phyloP scores from a whole-genome alignment of 1,140 invertebrate genomes.

The Pogonomyrmex californicus region DNA sequence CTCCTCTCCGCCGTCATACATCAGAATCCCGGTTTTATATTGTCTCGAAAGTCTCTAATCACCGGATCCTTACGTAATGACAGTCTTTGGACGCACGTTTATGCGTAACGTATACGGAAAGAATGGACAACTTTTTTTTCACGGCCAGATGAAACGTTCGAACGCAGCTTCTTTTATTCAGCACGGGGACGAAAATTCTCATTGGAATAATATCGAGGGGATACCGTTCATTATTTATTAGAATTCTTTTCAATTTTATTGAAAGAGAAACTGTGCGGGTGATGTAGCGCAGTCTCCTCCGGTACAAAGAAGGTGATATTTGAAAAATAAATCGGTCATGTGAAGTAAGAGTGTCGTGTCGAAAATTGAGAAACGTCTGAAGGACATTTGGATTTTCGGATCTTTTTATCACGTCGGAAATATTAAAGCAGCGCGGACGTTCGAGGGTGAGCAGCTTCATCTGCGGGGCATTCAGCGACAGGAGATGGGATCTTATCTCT shows the following conservation, averaged over 20 bases:
- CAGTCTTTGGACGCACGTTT: not conserved
- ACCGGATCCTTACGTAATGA: not conserved
- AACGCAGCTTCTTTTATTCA: not conserved
- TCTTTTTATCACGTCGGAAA: slow-evolving; percentile 26
- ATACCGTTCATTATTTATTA: not conserved
- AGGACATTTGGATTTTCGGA: not conserved
- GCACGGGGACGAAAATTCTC: not conserved
- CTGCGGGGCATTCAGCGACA: slow-evolving; percentile 91
- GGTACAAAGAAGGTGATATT: not conserved
- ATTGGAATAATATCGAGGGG: not conserved
- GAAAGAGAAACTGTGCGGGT: not conserved
- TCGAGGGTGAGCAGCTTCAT: slow-evolving; percentile 91
- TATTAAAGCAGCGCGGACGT: slow-evolving; percentile 88
- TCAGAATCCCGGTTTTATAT: slow-evolving; percentile 6
- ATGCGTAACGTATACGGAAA: not conserved
- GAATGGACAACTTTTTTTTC: not conserved
- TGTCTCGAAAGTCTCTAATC: slow-evolving; percentile 61
- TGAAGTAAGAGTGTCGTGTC: not conserved
- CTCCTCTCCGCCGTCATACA: slow-evolving; percentile 68
- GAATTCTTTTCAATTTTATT: not conserved
- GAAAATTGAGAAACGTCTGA: not conserved
- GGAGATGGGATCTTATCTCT: slow-evolving; percentile 96
- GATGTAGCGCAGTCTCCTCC: not conserved
- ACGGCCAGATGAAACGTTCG: not conserved
- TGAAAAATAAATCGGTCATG: not conserved